Conservation (phyloP, 2,797 vertebrate genomes). For the Pygocentrus nattereri region DNA sequence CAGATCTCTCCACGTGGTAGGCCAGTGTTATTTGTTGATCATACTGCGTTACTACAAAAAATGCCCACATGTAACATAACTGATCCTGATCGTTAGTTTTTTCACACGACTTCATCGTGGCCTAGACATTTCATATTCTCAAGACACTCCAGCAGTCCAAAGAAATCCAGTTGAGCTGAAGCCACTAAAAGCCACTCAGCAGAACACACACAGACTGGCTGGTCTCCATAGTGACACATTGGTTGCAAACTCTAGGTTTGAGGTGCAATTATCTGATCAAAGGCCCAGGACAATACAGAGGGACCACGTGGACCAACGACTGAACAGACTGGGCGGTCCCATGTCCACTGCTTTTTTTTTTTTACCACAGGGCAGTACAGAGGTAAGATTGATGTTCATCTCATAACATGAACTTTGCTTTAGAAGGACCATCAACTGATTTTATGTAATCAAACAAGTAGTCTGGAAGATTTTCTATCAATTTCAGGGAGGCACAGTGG, state of each 20-base stretch:
- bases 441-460: not conserved
- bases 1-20: too few species aligned
- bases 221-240: constrained; percentile 78
- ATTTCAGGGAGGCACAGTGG: not conserved
- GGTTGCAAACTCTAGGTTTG: constrained; percentile 72
- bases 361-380: constrained; percentile 16
- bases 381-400: not conserved
- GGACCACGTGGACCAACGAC: constrained; percentile 70
- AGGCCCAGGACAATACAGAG: constrained; percentile 69
- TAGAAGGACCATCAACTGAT: not conserved
- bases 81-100: constrained; percentile 11
- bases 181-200: constrained; percentile 66
- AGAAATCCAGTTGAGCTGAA: constrained; percentile 36
- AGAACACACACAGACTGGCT: constrained; percentile 63
- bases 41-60: not conserved
- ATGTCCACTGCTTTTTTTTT: constrained; percentile 51
- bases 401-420: not conserved
- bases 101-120: constrained; percentile 2
- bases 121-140: constrained; percentile 12
- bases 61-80: not conserved
- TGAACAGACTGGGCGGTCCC: constrained; percentile 54
- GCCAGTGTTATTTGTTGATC: too few species aligned
- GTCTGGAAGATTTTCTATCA: not conserved
- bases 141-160: constrained; percentile 35
- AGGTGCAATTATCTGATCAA: constrained; percentile 84